Base-by-base conservation (phyloP, 2,797 vertebrate species). In the Sciurus vulgaris region DNA sequence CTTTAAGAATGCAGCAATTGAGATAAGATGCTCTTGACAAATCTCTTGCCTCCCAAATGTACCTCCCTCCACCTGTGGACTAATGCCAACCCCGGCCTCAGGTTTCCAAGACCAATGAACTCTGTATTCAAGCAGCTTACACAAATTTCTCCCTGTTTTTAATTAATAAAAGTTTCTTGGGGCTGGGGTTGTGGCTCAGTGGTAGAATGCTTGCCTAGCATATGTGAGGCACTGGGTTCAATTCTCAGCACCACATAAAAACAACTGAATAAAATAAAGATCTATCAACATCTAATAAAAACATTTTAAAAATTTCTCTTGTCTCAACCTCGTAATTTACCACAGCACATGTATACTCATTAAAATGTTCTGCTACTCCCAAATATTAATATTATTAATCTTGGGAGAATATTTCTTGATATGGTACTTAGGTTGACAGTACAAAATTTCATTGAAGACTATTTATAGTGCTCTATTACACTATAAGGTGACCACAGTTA, bases 21-120 rank as follows among this genome's bases (percentile, higher is more conserved):
- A 49, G 70, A 59, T 15, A 70, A 51, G 13, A 7, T 13, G 5
- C 28, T 85, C 33, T 70, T 7, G 3, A 10, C 51, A 61, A 65
- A 77, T n/a, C 18, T 9, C 47, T 67, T 54, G 4, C 2, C 12
- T 7, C 26, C 30, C 8, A 4, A 9, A 0, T 0, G 41, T 1
- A 8, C 1, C n/a, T 15, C 28, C 73, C 56, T 44, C 9, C 63
- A 28, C 20, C 7, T 44, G 26, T 0, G n/a, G 30, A 26, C 26
- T 56, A 15, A 70, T 20, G 17, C n/a, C 8, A 51, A 6, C 33
- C 1, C 33, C 28, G 10, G 3, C 54, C 51, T 74, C 35, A 15
- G 54, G 7, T 56, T 44, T 47, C 24, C 72, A 15, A 35, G 47
- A 44, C n/a, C 33, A 63, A 10, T 18, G 41, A 41, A 44, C 15